These are phyloP conservation scores for Strix occidentalis DNA, from an alignment of 2,797 vertebrate species.

Conservation along the genomic window DNA sequence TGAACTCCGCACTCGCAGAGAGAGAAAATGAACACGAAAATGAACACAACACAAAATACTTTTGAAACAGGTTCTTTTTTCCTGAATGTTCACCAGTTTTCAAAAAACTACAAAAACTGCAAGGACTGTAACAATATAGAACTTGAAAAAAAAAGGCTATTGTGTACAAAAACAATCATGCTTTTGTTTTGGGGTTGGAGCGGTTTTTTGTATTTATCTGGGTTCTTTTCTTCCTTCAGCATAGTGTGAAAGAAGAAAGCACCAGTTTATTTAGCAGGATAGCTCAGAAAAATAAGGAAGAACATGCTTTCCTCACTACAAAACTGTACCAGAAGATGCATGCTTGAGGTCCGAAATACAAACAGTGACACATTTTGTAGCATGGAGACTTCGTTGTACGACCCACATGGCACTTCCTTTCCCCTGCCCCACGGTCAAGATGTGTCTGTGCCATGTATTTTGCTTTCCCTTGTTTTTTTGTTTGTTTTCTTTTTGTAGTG, in stretches of 20 bases:
- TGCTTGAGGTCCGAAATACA: background rate
- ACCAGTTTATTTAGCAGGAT: background rate
- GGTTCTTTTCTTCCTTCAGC: background rate
- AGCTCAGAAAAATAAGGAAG: background rate
- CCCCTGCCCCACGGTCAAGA: background rate
- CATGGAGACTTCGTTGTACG: background rate
- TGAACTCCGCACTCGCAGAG: background rate
- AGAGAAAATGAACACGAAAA: constrained; percentile 36
- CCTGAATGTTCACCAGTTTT: background rate
- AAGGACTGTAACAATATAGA: background rate
- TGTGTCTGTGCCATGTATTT: background rate
- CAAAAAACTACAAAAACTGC: constrained; percentile 39
- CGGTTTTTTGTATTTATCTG: background rate
- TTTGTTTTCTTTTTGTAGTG: background rate
- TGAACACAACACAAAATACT: background rate
- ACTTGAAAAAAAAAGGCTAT: background rate
- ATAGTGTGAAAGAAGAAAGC: background rate
- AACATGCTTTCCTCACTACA: constrained; percentile 12
- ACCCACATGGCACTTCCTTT: background rate
- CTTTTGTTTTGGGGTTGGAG: background rate
- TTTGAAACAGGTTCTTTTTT: constrained; percentile 7
- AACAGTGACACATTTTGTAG: constrained; percentile 4
- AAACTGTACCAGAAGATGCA: background rate
- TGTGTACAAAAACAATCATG: constrained; percentile 36
- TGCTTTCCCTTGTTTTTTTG: background rate